Conservation (phyloP, 2,113 vertebrate species). For the Zingel zingel region DNA sequence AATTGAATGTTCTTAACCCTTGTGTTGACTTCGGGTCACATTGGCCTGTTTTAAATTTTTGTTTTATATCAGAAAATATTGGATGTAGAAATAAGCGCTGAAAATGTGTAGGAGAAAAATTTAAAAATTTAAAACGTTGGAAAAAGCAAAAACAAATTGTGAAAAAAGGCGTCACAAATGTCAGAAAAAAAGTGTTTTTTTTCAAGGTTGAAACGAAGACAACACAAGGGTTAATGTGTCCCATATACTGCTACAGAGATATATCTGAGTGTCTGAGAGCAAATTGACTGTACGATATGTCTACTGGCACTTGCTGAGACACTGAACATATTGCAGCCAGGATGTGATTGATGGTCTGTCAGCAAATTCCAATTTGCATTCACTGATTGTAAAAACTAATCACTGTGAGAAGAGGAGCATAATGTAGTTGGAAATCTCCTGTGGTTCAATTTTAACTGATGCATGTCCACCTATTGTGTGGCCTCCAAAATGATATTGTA, state of each 20-base stretch:
- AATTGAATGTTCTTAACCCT: conserved; percentile 37
- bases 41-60: too few species aligned
- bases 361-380: conserved; percentile 72
- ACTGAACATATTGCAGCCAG: conserved; percentile 56
- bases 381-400: conserved; percentile 75
- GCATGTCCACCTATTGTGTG: conserved; percentile 37
- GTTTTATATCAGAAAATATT: too few species aligned
- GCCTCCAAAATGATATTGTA: not conserved
- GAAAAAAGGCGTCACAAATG: too few species aligned
- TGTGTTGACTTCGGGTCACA: too few species aligned
- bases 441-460: conserved; percentile 30
- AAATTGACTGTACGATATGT: conserved; percentile 57
- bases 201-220: too few species aligned
- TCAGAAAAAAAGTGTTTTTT: too few species aligned
- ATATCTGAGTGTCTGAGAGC: conserved; percentile 32
- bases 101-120: too few species aligned
- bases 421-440: conserved; percentile 45
- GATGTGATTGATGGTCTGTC: conserved; percentile 76
- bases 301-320: conserved; percentile 37
- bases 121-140: too few species aligned
- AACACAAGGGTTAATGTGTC: too few species aligned
- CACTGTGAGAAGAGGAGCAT: conserved; percentile 42
- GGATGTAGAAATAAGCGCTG: too few species aligned
- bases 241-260: conserved; percentile 9
- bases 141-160: too few species aligned